phyloP scores from a whole-genome alignment of 2,797 vertebrate species.

The Atherinosoma microstoma region DNA sequence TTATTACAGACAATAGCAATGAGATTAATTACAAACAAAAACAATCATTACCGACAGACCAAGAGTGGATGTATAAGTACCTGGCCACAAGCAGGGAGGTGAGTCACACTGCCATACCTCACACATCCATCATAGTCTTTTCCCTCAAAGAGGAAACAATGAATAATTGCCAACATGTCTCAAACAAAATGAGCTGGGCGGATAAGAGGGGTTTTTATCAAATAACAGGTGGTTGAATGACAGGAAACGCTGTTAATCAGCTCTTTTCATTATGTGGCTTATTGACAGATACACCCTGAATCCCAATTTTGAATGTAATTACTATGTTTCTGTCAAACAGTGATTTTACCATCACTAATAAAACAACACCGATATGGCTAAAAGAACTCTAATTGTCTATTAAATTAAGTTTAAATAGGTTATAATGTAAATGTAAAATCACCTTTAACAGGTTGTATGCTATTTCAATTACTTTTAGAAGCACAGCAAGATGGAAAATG shows the following conservation, averaged over 20 bases:
- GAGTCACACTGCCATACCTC: conserved; percentile 11
- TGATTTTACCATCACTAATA: conserved; percentile 6
- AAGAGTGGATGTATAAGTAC: conserved; percentile 1
- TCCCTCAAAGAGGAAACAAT: conserved; percentile 24
- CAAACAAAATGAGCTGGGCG: conserved; percentile 15
- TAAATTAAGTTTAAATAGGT: conserved; percentile 12
- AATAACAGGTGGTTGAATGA: conserved; percentile 57
- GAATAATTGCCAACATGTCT: conserved; percentile 32
- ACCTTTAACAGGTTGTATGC: neutral
- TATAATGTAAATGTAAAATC: neutral
- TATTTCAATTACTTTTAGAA: neutral
- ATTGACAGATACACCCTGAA: conserved; percentile 53
- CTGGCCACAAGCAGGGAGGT: conserved; percentile 2
- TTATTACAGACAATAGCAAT: conserved; percentile 1
- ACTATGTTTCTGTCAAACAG: conserved; percentile 31
- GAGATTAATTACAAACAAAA: neutral
- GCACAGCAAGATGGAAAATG: neutral
- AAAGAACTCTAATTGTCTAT: conserved; percentile 15
- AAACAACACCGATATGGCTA: conserved; percentile 37
- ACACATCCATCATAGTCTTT: conserved; percentile 20
- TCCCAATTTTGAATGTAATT: conserved; percentile 47
- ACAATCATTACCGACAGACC: neutral
- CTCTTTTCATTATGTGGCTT: conserved; percentile 50
- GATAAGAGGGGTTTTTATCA: conserved; percentile 41
- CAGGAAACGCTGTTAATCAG: conserved; percentile 48